Conservation (phyloP, 2,888 invertebrate genomes). For the Danaus chrysippus region DNA sequence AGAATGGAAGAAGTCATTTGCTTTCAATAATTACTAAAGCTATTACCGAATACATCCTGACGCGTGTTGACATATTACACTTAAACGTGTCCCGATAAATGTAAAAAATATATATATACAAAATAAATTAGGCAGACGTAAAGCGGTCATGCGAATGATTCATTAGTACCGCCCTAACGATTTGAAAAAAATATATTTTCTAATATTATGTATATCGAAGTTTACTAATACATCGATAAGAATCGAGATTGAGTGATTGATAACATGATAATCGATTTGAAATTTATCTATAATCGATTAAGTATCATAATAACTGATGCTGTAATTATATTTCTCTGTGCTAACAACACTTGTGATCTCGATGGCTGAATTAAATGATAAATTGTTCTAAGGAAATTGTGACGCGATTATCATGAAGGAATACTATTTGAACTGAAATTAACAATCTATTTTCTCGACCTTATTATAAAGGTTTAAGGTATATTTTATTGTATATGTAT, state of each 20-base stretch:
- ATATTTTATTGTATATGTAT: no score
- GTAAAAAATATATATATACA: slow-evolving; percentile 60
- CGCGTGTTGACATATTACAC: slow-evolving; percentile 60
- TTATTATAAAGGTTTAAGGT: no score
- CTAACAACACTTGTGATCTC: slow-evolving; percentile 26
- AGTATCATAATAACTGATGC: slow-evolving; percentile 22
- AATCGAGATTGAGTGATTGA: slow-evolving; percentile 61
- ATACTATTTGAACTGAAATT: no score
- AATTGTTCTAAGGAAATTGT: no score
- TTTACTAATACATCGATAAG: slow-evolving; percentile 60
- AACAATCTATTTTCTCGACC: no score
- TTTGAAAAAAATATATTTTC: slow-evolving; percentile 78
- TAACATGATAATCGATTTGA: slow-evolving; percentile 51
- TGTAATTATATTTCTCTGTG: slow-evolving; percentile 29
- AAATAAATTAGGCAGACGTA: slow-evolving; percentile 64
- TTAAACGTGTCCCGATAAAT: slow-evolving; percentile 64
- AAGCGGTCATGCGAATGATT: slow-evolving; percentile 69
- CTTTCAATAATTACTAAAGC: slow-evolving; percentile 63
- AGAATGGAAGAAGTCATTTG: slow-evolving; percentile 58
- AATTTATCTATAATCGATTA: slow-evolving; percentile 25
- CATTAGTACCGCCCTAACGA: slow-evolving; percentile 75
- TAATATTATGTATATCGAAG: slow-evolving; percentile 57
- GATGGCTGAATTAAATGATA: no score
- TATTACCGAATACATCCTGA: slow-evolving; percentile 58
- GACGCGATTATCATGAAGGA: no score